Percentiles rank a stretch among this genome's conserved stretches.
Evolutionary conservation across 1,140 invertebrate species (phyloP).

Genomic region (Drosophila neocordata): DNA sequence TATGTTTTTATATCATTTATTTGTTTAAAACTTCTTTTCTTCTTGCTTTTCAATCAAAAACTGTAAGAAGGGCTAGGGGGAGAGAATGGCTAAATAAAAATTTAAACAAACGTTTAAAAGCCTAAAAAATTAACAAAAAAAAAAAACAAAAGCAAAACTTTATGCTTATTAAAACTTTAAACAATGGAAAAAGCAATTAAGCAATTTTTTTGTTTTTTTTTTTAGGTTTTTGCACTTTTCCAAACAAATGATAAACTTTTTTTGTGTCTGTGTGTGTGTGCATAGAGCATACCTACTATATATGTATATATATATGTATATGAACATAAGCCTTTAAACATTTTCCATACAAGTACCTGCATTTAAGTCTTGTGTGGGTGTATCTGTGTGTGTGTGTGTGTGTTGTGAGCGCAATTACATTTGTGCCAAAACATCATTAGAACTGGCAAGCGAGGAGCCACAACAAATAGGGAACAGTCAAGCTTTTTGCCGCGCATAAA

Average conservation of each 20-base stretch:
- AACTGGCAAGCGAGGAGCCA: slow-evolving; percentile 13
- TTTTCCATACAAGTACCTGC: slow-evolving; percentile 59
- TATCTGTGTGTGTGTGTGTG: slow-evolving; percentile 24
- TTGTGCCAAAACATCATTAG: slow-evolving; percentile 55
- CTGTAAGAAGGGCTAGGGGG: neutral
- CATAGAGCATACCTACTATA: slow-evolving; percentile 11
- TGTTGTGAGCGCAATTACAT: slow-evolving; percentile 45
- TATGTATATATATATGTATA: slow-evolving; percentile 15
- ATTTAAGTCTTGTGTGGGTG: slow-evolving; percentile 25
- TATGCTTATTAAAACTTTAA: slow-evolving; percentile 15
- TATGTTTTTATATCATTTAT: no score
- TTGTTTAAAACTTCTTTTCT: no score
- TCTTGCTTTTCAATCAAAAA: no score
- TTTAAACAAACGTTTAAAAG: slow-evolving; percentile 1
- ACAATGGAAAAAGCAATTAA: slow-evolving; percentile 75
- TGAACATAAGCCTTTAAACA: slow-evolving; percentile 45
- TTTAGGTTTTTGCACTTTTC: no score
- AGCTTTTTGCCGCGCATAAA: slow-evolving; percentile 28
- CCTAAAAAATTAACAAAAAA: neutral
- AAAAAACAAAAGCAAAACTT: slow-evolving; percentile 11
- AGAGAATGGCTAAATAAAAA: neutral
- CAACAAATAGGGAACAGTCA: slow-evolving; percentile 2
- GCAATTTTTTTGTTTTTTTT: slow-evolving; percentile 29
- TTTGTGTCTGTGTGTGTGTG: slow-evolving; percentile 1
- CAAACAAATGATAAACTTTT: slow-evolving; percentile 42